phyloP scores from a whole-genome alignment of 2,113 vertebrate genomes.

The Madoqua kirkii region DNA sequence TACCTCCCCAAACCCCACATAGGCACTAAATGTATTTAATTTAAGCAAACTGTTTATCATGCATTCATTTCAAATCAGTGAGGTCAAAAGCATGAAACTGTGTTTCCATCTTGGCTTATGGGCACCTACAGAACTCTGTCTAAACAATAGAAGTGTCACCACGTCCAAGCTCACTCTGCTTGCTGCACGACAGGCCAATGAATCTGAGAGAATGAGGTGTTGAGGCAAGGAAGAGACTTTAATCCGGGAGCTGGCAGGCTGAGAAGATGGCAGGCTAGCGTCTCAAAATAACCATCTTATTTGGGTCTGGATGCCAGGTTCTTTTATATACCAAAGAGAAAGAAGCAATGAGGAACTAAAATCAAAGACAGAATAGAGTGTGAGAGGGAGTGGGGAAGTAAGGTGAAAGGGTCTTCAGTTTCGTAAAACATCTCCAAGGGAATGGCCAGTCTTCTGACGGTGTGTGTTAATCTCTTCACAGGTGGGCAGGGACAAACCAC shows the following conservation, averaged over 20 bases:
- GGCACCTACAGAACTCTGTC: neutral
- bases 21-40: neutral
- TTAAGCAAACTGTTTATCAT: neutral
- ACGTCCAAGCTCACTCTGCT: neutral
- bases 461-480: neutral
- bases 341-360: neutral
- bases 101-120: neutral
- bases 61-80: neutral
- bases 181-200: neutral
- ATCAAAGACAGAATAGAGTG: neutral
- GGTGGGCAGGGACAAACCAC: neutral
- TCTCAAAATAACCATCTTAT: neutral
- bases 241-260: neutral
- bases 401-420: neutral
- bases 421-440: neutral
- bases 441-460: neutral
- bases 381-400: neutral
- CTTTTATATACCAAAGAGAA: neutral
- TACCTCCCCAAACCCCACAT: neutral
- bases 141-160: neutral
- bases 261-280: neutral
- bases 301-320: neutral
- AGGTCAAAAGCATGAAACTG: neutral
- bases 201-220: neutral
- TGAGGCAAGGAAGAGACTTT: neutral